Base-by-base conservation (phyloP, 2,888 invertebrate genomes). In the Chloroclysta siterata region DNA sequence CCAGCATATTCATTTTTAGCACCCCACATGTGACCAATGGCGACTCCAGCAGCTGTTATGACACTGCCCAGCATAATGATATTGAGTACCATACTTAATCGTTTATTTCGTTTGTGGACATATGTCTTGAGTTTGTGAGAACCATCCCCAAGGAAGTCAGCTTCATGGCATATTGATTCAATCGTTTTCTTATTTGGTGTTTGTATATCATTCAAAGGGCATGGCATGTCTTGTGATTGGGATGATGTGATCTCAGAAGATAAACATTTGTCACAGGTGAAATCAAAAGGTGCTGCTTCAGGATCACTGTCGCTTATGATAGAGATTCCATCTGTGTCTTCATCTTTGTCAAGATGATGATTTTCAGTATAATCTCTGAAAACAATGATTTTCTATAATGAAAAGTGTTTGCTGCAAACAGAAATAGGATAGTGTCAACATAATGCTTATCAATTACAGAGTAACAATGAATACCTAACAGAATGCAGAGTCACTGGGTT, bases 1-100 rank as follows among this genome's bases (percentile, higher is more conserved):
- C 85, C 68, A 17, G 81, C 73, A 70, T 93, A 93, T 63, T 93
- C 93, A 73, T 92, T 86, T 71, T 82, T 88, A 33, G 85, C 90
- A 51, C 93, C 93, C 93, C 93, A 93, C 85, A 93, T 90, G 70
- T 93, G 93, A 1, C 93, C 93, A 48, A 93, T 85, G 42, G 93
- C 93, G 22, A 93, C 87, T 15, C 93, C 93, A 33, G 89, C 90
- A 15, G 93, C 92, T 29, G 91, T 93, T 60, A 93, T 90, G 15
- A 93, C 87, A 80, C 93, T 93, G 29, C 92, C 93, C 47, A 93
- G 74, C 72, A 93, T 87, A 53, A 93, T 88, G 44, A 93, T 86
- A 60, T 93, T 93, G 8, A 93, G 84, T 36, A 93, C 85, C 56
- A 88, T 89, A 61, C 93, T 92, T 15, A 93, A 79, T 71, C 88